Evolutionary conservation across 2,797 vertebrate species (phyloP).

Genomic region (Potorous gilbertii): DNA sequence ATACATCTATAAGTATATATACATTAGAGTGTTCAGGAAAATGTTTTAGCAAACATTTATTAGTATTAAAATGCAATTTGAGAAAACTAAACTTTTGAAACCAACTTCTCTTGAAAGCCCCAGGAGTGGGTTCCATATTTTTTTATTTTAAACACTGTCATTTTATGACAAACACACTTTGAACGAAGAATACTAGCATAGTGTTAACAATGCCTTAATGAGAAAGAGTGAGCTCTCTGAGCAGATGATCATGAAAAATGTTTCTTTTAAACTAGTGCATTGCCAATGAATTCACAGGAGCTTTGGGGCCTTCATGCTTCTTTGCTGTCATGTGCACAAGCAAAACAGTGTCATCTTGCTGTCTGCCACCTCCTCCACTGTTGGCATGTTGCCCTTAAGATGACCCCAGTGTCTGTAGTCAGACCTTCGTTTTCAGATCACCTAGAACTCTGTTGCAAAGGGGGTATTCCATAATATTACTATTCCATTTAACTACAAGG

Average conservation of each 20-base stretch:
- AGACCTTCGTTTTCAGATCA: not conserved
- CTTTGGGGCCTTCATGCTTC: accelerated
- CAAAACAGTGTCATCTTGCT: not conserved
- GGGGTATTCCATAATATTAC: not conserved
- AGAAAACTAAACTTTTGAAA: not conserved
- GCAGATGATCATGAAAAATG: not conserved
- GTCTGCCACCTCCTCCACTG: not conserved
- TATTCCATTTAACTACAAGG: not conserved
- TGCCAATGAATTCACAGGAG: not conserved
- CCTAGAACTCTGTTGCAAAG: not conserved
- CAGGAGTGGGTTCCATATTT: accelerated
- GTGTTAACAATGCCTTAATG: not conserved
- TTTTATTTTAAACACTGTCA: not conserved
- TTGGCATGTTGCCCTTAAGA: not conserved
- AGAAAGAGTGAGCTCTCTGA: not conserved
- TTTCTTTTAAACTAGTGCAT: accelerated
- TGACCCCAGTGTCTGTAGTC: not conserved
- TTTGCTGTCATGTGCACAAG: accelerated
- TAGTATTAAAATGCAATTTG: not conserved
- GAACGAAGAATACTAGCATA: not conserved
- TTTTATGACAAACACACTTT: not conserved
- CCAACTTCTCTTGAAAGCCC: not conserved
- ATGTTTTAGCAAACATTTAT: not conserved
- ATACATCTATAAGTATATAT: too few relatives aligned
- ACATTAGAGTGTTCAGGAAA: not conserved